Base-by-base conservation (phyloP, 2,113 vertebrate species). In the Xyliphius kryptos region DNA sequence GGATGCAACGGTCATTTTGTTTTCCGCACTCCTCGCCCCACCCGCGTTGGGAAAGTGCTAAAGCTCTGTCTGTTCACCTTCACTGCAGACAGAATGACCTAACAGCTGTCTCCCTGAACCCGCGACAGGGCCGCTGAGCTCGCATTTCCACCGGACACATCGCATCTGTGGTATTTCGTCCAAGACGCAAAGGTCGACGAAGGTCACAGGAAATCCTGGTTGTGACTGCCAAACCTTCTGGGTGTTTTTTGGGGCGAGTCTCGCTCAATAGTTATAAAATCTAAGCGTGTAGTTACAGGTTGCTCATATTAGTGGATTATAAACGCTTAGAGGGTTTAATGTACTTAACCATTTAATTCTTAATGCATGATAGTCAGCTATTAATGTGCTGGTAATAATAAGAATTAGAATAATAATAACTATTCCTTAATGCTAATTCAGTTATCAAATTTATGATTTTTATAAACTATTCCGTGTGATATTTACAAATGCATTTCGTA, bases 71-170 rank as follows among this genome's bases (percentile, higher is more conserved):
- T n/a, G 40, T n/a, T 50, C 50, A 50, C 37, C 15, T 19, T 66
- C 19, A 57, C 19, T 13, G 40, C 63, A 32, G 7, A 46, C 44
- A 38, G 32, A 44, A 66, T 66, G 56, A 66, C 7, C 32, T 44
- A 49, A 49, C 48, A 19, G 38, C 47, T 22, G 55, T 47, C 6
- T 19, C 9, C 11, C 16, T 20, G 32, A 26, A 16, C 32, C 53
- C 32, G 19, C 41, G 32, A 9, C 20, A 1, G 2, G n/a, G 13
- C 7, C 13, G 22, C 21, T 3, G 17, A 16, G 4, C 3, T 13
- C 10, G 7, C 14, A 36, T n/a, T 54, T 41, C 19, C 13, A 3
- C 36, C 13, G n/a, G 26, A 12, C 4, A 6, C 26, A 32, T 32
- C 4, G 26, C 26, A 32, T 32, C 26, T 6, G 26, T 6, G 2